Evolutionary conservation across 2,888 invertebrate genomes (phyloP).

Genomic region (Stegana nigrithorax): DNA sequence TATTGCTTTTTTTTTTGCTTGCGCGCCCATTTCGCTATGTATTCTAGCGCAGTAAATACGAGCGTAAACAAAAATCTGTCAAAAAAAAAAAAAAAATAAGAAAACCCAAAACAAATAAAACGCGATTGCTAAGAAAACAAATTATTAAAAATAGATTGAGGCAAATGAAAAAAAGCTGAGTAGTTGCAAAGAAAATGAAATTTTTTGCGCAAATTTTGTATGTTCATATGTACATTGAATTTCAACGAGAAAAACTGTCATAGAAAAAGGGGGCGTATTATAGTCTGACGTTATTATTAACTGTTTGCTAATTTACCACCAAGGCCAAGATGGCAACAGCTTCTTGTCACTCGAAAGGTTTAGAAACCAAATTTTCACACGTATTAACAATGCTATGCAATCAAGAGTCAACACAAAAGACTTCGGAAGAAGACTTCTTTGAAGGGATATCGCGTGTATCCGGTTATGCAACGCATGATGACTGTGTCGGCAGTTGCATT

Average conservation of each 20-base stretch:
- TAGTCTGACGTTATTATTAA: too few relatives aligned
- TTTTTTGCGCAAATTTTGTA: constrained; percentile 8
- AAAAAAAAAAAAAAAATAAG: neutral
- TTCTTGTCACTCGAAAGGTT: constrained; percentile 53
- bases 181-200: constrained; percentile 9
- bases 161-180: constrained; percentile 27
- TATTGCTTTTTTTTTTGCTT: neutral
- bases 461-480: too few relatives aligned
- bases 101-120: constrained; percentile 2
- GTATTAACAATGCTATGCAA: too few relatives aligned
- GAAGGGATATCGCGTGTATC: too few relatives aligned
- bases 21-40: too few relatives aligned
- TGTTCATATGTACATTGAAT: constrained; percentile 34
- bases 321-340: constrained; percentile 5
- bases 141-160: constrained; percentile 50
- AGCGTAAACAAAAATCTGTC: neutral
- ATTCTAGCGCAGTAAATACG: neutral
- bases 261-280: neutral
- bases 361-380: constrained; percentile 46
- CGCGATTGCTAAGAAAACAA: neutral
- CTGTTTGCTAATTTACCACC: neutral
- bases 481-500: too few relatives aligned
- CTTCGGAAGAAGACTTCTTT: too few relatives aligned
- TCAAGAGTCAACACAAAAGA: too few relatives aligned
- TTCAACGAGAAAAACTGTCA: constrained; percentile 26